A percentile compares a stretch with the other conserved stretches of the same genome.
phyloP scores from a whole-genome alignment of 2,797 vertebrate genomes.

The Paratrypauchen microcephalus region DNA sequence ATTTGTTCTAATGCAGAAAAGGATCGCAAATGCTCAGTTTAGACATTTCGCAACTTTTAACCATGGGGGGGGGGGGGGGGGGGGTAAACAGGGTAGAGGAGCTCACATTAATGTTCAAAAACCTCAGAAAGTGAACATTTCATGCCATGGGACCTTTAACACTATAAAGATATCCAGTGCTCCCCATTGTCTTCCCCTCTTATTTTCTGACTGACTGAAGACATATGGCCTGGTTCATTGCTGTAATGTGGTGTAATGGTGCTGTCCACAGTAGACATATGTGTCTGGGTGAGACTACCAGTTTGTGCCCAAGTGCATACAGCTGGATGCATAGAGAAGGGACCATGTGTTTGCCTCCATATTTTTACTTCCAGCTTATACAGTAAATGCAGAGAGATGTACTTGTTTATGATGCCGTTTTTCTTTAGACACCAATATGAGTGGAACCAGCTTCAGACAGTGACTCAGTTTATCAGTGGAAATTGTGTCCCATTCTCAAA shows the following conservation, averaged over 20 bases:
- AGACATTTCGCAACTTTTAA: too few species aligned
- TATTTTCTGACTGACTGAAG: constrained; percentile 34
- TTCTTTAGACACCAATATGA: constrained; percentile 56
- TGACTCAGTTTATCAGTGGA: constrained; percentile 30
- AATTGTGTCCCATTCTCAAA: constrained; percentile 23
- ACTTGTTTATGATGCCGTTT: constrained; percentile 29
- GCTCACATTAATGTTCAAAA: too few species aligned
- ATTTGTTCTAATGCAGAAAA: too few species aligned
- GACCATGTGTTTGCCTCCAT: constrained; percentile 14
- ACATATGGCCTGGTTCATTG: constrained; percentile 60
- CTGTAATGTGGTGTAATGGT: constrained; percentile 54
- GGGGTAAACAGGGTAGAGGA: too few species aligned
- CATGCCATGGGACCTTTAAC: too few species aligned
- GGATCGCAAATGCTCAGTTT: too few species aligned
- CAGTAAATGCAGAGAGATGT: neutral
- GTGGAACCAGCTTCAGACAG: constrained; percentile 51
- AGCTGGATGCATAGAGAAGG: constrained; percentile 24
- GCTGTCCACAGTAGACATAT: constrained; percentile 40
- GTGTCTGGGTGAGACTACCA: constrained; percentile 22
- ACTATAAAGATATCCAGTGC: constrained; percentile 10
- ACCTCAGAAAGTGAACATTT: too few species aligned
- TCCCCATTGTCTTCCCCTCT: constrained; percentile 4
- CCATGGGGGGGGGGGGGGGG: too few species aligned
- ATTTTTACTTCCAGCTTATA: constrained; percentile 8
- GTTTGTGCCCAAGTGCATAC: constrained; percentile 35